Conservation (phyloP, 2,797 vertebrate genomes). For the Labroides dimidiatus region DNA sequence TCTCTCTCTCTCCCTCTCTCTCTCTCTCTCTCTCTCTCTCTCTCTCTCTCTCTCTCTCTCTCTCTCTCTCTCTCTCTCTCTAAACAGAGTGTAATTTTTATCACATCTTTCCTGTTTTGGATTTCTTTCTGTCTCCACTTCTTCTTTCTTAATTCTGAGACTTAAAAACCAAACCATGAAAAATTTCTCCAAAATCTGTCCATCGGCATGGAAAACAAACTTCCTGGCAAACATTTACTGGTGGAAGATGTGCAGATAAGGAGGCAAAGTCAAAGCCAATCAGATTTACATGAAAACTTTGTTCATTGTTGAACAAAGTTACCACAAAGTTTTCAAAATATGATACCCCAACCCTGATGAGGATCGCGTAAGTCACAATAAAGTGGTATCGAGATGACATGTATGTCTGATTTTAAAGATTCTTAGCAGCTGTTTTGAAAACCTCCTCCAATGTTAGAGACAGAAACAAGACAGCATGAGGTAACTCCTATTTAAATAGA, state of each 20-base stretch:
- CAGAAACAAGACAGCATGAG: not conserved
- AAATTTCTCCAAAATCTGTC: not conserved
- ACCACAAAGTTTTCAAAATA: not conserved
- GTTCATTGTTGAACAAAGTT: not conserved
- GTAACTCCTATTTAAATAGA: not conserved
- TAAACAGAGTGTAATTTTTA: too few relatives aligned
- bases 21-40: too few relatives aligned
- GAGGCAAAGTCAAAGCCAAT: not conserved
- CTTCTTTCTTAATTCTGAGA: not conserved
- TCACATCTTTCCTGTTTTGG: too few relatives aligned
- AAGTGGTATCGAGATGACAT: not conserved
- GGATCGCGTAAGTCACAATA: not conserved
- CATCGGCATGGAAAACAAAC: not conserved
- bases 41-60: too few relatives aligned
- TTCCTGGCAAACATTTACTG: not conserved
- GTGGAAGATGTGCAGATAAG: constrained; percentile 3
- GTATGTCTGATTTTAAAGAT: not conserved
- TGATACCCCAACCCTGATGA: not conserved
- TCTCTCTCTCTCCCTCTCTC: too few relatives aligned
- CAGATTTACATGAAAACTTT: not conserved
- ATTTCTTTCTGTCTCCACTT: not conserved
- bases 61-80: too few relatives aligned
- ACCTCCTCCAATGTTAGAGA: not conserved
- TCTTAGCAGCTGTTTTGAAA: not conserved
- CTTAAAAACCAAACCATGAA: not conserved